Evolutionary conservation across 1,140 invertebrate genomes (phyloP), one percentile per base, ranked within the genome.

Genomic region (Matsumurasca onukii): DNA sequence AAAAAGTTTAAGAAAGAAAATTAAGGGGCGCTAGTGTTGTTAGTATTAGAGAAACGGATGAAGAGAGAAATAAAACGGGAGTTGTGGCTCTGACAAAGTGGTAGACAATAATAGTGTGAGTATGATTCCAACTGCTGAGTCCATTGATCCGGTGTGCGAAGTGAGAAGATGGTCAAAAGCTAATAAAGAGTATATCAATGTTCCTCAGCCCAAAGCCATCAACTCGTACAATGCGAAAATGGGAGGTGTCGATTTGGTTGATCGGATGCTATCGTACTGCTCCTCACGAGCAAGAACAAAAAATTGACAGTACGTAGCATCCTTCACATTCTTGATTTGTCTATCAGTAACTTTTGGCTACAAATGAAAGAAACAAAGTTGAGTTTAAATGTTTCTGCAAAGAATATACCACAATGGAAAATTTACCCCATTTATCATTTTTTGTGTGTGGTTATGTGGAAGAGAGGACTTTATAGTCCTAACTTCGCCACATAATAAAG

Each of bases 141-240:
- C 29, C 20, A 62, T 49, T 22, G 72, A 69, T 27, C 27, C 69
- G 15, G 1, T n/a, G 34, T 51, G 66, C n/a, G 24, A 5, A 15
- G 75, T 73, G 57, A 71, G 69, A 55, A 65, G 76, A 24, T 77
- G 76, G 75, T 73, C 70, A 52, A 78, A 77, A 72, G 73, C 71
- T 59, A 48, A 72, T 17, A 77, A 76, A 63, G 61, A 71, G 61
- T 71, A 73, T 30, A 66, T 76, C 13, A 31, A 70, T 20, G 68
- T 77, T n/a, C 27, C 61, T 31, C 57, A 71, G 13, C 77, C 77
- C 51, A 64, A 69, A 22, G 73, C 75, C 31, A 67, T 77, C 1
- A 70, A 73, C 51, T 24, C 61, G 49, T 78, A 79, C 70, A 79
- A 79, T 67, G 68, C 72, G 61, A 70, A 68, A 63, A 77, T 78